Evolutionary conservation across 2,797 vertebrate genomes (phyloP).

Genomic region (Paramormyrops hopkinsi): DNA sequence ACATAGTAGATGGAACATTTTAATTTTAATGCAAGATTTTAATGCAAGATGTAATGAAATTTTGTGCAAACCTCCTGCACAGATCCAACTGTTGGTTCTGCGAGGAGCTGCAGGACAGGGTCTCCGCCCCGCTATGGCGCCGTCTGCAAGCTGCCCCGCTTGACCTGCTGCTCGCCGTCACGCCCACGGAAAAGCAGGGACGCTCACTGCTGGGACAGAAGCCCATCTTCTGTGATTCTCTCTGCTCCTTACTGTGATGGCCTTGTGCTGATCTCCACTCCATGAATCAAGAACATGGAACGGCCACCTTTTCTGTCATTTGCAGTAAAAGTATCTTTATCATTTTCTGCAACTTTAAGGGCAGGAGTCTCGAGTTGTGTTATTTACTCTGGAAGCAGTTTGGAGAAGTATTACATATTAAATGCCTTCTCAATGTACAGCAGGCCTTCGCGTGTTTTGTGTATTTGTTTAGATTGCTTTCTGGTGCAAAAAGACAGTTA

Average conservation of each 20-base stretch:
- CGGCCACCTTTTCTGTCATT: not conserved
- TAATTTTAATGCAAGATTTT: not conserved
- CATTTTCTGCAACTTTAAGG: not conserved
- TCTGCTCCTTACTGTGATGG: not conserved
- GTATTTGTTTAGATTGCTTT: constrained; percentile 28
- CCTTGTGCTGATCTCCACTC: not conserved
- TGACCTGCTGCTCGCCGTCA: not conserved
- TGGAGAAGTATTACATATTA: not conserved
- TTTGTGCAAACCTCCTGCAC: constrained; percentile 35
- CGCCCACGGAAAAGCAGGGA: not conserved
- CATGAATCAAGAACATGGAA: not conserved
- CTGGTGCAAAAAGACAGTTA: not conserved
- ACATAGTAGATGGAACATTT: not conserved
- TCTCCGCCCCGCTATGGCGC: constrained; percentile 77
- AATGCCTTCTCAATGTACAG: not conserved
- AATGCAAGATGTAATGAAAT: not conserved
- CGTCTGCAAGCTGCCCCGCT: not conserved
- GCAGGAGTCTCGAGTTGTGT: not conserved
- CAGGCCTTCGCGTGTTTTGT: not conserved
- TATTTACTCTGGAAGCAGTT: not conserved
- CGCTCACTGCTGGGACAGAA: not conserved
- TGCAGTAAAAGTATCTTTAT: not conserved
- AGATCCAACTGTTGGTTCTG: constrained; percentile 87
- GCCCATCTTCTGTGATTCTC: not conserved
- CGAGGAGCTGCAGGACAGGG: constrained; percentile 93